These are phyloP conservation scores for Cheilosia scutellata DNA, from an alignment of 2,888 invertebrate genomes.

Conservation along the genomic window DNA sequence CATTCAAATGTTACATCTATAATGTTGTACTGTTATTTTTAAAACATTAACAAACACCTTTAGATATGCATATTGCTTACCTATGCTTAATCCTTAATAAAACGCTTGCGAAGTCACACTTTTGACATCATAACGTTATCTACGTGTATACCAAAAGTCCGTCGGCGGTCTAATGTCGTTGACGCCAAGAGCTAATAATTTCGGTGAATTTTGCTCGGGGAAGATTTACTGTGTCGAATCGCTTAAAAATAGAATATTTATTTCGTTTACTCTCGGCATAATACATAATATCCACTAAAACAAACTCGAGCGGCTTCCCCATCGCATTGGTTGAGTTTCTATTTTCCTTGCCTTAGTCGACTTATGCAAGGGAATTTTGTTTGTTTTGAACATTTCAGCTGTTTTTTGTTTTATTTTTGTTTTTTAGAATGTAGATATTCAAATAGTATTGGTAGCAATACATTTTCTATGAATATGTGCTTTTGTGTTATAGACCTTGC, in stretches of 20 bases:
- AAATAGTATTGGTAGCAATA: neutral
- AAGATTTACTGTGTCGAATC: slow-evolving; percentile 8
- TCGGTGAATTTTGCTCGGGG: neutral
- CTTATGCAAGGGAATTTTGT: slow-evolving; percentile 7
- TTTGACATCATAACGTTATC: slow-evolving; percentile 36
- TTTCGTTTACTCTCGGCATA: slow-evolving; percentile 25
- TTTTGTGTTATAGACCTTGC: neutral
- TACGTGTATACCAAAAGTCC: neutral
- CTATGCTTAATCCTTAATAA: slow-evolving; percentile 20
- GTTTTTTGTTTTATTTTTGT: slow-evolving; percentile 21
- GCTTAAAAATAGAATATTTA: slow-evolving; percentile 41
- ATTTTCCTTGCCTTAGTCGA: neutral
- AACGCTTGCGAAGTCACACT: slow-evolving; percentile 39
- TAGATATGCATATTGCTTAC: slow-evolving; percentile 15
- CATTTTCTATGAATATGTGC: neutral
- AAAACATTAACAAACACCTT: slow-evolving; percentile 52
- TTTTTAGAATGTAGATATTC: neutral
- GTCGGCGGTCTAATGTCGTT: slow-evolving; percentile 15
- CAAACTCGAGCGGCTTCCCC: slow-evolving; percentile 6
- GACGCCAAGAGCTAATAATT: slow-evolving; percentile 40
- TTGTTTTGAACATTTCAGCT: slow-evolving; percentile 25
- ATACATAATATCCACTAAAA: slow-evolving; percentile 7
- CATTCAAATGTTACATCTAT: neutral
- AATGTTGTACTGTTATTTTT: slow-evolving; percentile 46
- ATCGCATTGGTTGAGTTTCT: neutral